Conservation (phyloP, 2,113 vertebrate species). For the Poeciliopsis occidentalis region DNA sequence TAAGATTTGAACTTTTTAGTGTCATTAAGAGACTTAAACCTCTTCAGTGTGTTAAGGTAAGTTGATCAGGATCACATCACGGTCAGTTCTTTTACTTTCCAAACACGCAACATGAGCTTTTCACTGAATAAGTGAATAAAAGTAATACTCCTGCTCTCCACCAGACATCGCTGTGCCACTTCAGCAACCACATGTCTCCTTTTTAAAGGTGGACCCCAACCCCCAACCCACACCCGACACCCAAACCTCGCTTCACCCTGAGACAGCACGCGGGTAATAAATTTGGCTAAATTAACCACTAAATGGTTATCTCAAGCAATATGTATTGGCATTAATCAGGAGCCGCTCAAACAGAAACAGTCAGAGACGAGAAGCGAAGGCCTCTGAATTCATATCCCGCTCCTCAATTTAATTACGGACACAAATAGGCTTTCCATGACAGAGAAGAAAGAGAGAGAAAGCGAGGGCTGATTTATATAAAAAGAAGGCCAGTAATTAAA, state of each 20-base stretch:
- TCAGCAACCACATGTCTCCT: slow-evolving; percentile 46
- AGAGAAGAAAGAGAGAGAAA: slow-evolving; percentile 49
- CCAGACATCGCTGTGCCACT: slow-evolving; percentile 88
- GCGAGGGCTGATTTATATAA: slow-evolving; percentile 77
- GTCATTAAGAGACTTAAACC: too few species aligned
- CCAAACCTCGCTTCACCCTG: slow-evolving; percentile 21
- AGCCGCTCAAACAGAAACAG: slow-evolving; percentile 93
- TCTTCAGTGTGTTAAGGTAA: too few species aligned
- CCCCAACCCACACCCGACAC: neutral
- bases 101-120: neutral
- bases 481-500: slow-evolving; percentile 84
- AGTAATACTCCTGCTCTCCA: slow-evolving; percentile 60
- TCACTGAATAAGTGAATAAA: neutral
- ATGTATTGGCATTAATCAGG: slow-evolving; percentile 99
- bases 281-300: slow-evolving; percentile 99
- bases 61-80: too few species aligned
- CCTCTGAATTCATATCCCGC: slow-evolving; percentile 93
- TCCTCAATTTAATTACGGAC: slow-evolving; percentile 90
- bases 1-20: too few species aligned
- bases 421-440: slow-evolving; percentile 87
- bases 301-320: slow-evolving; percentile 99
- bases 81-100: neutral
- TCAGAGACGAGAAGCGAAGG: slow-evolving; percentile 85
- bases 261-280: slow-evolving; percentile 91
- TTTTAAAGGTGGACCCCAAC: neutral